Conservation (phyloP, 2,113 vertebrate species). For the Acanthisitta chloris region DNA sequence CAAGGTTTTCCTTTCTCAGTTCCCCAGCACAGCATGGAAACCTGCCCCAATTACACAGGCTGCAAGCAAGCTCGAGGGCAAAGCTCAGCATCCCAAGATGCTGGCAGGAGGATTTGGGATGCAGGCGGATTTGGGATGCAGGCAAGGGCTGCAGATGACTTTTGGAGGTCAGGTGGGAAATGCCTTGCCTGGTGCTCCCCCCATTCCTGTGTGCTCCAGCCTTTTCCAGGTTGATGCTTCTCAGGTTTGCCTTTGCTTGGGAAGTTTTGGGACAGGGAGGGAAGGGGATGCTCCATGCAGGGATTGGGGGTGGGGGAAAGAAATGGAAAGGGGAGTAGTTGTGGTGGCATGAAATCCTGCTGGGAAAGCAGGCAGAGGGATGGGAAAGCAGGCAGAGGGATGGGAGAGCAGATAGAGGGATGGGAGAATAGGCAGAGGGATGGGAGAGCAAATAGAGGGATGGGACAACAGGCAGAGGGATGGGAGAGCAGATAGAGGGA, state of each 20-base stretch:
- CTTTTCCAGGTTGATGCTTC: not conserved
- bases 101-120: not conserved
- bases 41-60: constrained; percentile 1
- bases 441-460: rapidly evolving
- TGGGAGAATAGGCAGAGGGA: rapidly evolving
- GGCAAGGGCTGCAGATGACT: not conserved
- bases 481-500: rapidly evolving
- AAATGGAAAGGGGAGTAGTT: not conserved
- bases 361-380: rapidly evolving
- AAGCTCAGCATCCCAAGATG: not conserved
- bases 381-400: not conserved
- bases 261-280: not conserved
- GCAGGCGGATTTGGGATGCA: too few relatives aligned
- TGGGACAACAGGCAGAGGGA: rapidly evolving
- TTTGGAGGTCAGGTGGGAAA: not conserved
- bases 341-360: not conserved
- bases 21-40: not conserved
- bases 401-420: rapidly evolving
- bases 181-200: not conserved
- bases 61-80: not conserved
- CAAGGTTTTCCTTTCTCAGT: not conserved
- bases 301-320: not conserved
- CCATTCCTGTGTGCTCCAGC: rapidly evolving
- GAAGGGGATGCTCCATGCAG: not conserved
- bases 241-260: not conserved